A percentile compares a stretch with the other conserved stretches of the same genome.
Conservation (phyloP, 2,113 vertebrate species). For the Mystacornis crossleyi region DNA sequence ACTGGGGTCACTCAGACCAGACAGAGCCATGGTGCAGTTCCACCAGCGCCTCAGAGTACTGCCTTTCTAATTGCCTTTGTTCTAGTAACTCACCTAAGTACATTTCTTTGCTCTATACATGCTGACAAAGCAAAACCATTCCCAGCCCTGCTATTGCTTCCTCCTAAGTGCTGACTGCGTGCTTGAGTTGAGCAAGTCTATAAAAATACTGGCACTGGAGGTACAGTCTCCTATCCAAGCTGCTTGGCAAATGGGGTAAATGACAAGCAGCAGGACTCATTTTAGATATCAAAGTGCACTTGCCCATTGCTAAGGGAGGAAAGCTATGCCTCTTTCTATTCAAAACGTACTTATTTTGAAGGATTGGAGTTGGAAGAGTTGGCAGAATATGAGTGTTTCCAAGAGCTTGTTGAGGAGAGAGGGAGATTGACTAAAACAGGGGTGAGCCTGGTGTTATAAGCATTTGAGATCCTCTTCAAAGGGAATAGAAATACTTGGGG, state of each 20-base stretch:
- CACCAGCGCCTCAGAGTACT: background rate
- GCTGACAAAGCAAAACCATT: background rate
- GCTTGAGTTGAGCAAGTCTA: background rate
- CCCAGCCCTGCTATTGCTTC: background rate
- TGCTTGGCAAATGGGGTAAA: background rate
- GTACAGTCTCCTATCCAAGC: background rate
- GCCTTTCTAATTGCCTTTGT: background rate
- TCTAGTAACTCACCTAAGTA: background rate
- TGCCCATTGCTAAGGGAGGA: background rate
- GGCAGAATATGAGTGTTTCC: background rate
- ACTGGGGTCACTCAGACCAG: background rate
- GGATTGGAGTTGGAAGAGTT: background rate
- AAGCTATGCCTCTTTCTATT: background rate
- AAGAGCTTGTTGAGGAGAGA: background rate
- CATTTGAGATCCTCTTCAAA: background rate
- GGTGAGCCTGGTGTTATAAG: background rate
- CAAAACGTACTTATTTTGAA: background rate
- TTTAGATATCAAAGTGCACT: background rate
- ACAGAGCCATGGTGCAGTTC: rapidly evolving
- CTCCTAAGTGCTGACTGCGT: background rate
- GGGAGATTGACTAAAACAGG: background rate
- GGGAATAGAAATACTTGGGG: background rate
- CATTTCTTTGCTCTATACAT: background rate
- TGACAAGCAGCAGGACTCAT: background rate
- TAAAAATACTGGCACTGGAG: background rate